A percentile compares a stretch with the other conserved stretches of the same genome.
These are phyloP conservation scores for Aulostomus chinensis DNA, from an alignment of 2,797 vertebrate species.

Conservation along the genomic window DNA sequence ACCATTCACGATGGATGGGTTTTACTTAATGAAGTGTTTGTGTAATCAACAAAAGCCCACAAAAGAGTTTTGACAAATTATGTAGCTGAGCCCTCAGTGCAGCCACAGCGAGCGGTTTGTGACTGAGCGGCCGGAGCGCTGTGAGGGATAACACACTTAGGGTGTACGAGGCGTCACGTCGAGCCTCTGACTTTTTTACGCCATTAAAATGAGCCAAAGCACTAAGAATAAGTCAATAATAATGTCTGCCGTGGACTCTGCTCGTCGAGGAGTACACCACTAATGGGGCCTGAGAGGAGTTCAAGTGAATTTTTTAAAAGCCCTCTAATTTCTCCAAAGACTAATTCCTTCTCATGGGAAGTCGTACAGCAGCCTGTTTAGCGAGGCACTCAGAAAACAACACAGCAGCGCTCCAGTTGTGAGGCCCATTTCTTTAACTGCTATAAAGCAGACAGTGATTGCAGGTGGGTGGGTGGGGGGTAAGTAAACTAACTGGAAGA, in stretches of 20 bases:
- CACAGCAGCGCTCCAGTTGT: slow-evolving; percentile 38
- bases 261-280: slow-evolving; percentile 45
- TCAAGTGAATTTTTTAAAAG: slow-evolving; percentile 75
- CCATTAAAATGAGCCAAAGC: slow-evolving; percentile 69
- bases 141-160: slow-evolving; percentile 61
- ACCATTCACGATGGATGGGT: slow-evolving; percentile 61
- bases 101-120: slow-evolving; percentile 32
- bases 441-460: slow-evolving; percentile 31
- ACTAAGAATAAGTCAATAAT: slow-evolving; percentile 73
- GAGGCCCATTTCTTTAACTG: slow-evolving; percentile 42
- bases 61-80: slow-evolving; percentile 50
- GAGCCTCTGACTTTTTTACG: slow-evolving; percentile 58
- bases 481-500: slow-evolving; percentile 30
- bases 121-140: slow-evolving; percentile 30
- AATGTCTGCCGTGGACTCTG: slow-evolving; percentile 55
- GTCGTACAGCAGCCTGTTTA: slow-evolving; percentile 42
- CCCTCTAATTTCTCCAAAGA: slow-evolving; percentile 65
- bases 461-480: background rate
- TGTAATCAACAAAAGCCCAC: slow-evolving; percentile 60
- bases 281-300: slow-evolving; percentile 72
- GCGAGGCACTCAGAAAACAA: slow-evolving; percentile 42
- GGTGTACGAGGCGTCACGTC: slow-evolving; percentile 39
- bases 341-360: slow-evolving; percentile 67
- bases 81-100: slow-evolving; percentile 20
- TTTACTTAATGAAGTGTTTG: slow-evolving; percentile 66